Percentiles rank a stretch among this genome's conserved stretches.
phyloP scores from a whole-genome alignment of 1,140 invertebrate genomes.

The Drosophila takahashii region DNA sequence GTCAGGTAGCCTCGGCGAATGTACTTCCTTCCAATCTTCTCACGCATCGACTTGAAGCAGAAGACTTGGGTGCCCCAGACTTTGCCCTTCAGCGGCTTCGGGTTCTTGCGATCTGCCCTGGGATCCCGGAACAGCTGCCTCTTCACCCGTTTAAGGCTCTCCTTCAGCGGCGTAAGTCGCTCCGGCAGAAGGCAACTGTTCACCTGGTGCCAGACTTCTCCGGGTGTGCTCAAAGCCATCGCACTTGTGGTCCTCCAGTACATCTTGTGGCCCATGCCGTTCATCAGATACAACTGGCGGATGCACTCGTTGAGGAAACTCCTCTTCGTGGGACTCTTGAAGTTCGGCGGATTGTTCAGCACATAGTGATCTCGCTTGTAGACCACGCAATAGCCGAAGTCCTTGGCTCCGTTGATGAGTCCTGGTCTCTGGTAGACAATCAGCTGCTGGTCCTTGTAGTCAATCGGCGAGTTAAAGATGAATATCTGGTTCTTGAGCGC shows the following conservation, averaged over 20 bases:
- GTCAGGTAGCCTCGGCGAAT: conserved; percentile 50
- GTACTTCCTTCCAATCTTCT: conserved; percentile 34
- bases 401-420: conserved; percentile 3
- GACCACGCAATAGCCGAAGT: conserved; percentile 62
- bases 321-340: conserved; percentile 53
- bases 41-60: conserved; percentile 47
- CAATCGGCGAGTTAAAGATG: conserved; percentile 62
- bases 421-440: conserved; percentile 50
- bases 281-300: conserved; percentile 62
- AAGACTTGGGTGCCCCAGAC: conserved; percentile 44
- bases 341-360: conserved; percentile 62
- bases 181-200: conserved; percentile 55
- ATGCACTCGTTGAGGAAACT: conserved; percentile 73
- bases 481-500: conserved; percentile 39
- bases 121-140: conserved; percentile 61
- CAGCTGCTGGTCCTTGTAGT: conserved; percentile 54
- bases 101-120: conserved; percentile 26
- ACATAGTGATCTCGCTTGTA: conserved; percentile 66
- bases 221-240: conserved; percentile 11
- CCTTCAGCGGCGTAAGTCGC: background rate
- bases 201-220: conserved; percentile 58
- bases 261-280: conserved; percentile 43
- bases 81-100: conserved; percentile 24
- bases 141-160: conserved; percentile 59
- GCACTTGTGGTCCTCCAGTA: conserved; percentile 39